phyloP scores from a whole-genome alignment of 2,888 invertebrate genomes.

The Andrena hattorfiana region DNA sequence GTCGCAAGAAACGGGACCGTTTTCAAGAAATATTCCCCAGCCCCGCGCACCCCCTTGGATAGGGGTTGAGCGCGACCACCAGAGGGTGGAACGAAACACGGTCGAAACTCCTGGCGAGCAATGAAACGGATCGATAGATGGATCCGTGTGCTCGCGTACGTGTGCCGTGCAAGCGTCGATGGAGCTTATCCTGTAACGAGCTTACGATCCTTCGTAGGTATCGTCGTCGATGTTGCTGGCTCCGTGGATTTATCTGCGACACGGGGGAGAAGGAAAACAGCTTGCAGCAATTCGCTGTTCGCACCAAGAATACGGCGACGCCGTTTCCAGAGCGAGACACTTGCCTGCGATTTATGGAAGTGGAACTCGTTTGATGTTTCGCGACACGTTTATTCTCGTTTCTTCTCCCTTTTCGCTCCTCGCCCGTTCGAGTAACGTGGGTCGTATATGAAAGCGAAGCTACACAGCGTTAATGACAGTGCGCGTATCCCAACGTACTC shows the following conservation, averaged over 20 bases:
- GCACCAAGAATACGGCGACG: background rate
- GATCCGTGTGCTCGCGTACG: constrained; percentile 21
- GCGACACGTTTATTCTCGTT: constrained; percentile 4
- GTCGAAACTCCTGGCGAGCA: constrained; percentile 12
- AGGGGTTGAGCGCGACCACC: background rate
- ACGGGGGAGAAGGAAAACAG: constrained; percentile 14
- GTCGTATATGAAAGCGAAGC: no score
- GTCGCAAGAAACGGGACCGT: constrained; percentile 13
- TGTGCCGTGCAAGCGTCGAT: constrained; percentile 23
- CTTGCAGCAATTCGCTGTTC: background rate
- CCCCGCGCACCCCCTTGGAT: background rate
- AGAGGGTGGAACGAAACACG: constrained; percentile 16
- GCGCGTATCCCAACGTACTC: background rate
- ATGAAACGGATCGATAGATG: constrained; percentile 47
- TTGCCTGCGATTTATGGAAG: constrained; percentile 8
- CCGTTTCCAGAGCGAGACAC: background rate
- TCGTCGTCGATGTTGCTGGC: constrained; percentile 35
- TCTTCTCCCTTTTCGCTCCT: background rate
- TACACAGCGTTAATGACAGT: background rate
- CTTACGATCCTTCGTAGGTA: constrained; percentile 55
- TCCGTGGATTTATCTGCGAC: constrained; percentile 41
- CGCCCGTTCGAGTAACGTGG: background rate
- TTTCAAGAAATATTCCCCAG: constrained; percentile 27
- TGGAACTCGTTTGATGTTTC: constrained; percentile 5
- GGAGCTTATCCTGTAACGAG: constrained; percentile 58